Evolutionary conservation across 2,113 vertebrate species (phyloP).

Genomic region (Chaetorhynchus papuensis): DNA sequence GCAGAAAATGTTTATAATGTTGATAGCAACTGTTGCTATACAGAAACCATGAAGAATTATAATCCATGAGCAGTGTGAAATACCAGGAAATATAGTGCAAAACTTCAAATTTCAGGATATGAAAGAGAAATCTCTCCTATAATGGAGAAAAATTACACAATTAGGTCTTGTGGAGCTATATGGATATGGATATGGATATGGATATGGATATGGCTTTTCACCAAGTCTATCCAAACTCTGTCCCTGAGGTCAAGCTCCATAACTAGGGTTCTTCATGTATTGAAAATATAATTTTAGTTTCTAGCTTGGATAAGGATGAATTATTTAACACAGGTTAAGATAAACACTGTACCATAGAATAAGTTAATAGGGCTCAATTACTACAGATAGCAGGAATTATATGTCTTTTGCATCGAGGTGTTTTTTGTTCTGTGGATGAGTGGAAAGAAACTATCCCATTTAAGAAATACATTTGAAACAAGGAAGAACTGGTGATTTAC

Average conservation of each 20-base stretch:
- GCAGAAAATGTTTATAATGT: background rate
- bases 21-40: background rate
- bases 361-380: background rate
- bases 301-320: background rate
- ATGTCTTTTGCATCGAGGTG: background rate
- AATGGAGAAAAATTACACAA: fast-evolving
- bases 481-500: background rate
- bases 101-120: background rate
- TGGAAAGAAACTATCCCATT: background rate
- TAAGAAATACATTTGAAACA: background rate
- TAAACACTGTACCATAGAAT: background rate
- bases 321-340: background rate
- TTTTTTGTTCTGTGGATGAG: background rate
- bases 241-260: background rate
- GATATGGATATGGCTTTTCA: background rate
- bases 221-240: background rate
- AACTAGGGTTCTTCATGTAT: background rate
- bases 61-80: background rate
- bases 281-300: background rate
- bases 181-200: no score
- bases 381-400: background rate
- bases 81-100: background rate
- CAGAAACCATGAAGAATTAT: background rate
- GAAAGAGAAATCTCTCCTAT: background rate
- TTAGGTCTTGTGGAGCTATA: background rate